Base-by-base conservation (phyloP, 1,140 invertebrate genomes). In the Mercenaria mercenaria region DNA sequence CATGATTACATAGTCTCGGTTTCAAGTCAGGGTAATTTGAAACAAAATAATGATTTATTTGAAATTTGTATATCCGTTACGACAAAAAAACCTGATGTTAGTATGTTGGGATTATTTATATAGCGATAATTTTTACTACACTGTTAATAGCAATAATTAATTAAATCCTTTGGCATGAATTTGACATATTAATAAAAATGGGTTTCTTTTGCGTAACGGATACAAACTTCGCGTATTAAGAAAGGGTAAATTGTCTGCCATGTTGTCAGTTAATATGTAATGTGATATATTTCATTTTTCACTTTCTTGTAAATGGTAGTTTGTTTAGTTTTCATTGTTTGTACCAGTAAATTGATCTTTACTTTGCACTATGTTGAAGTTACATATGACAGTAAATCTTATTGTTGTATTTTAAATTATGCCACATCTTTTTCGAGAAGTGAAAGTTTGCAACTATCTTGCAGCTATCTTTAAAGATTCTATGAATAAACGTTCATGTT, bases 11-110 rank as follows among this genome's bases (percentile, higher is more conserved):
- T 34, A n/a, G 67, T 72, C 82, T 84, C 82, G 82, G 82, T 69
- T 69, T 84, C 61, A 84, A 29, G 29, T 84, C 82, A 84, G 82
- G 82, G 82, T 84, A 84, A 50, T 72, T 83, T 84, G 52, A 82
- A 82, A 64, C 80, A 61, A 39, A 43, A 13, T 34, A 8, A 29
- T 64, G 59, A 64, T 64, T 64, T 10, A 64, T 29, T n/a, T n/a
- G 59, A 29, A 64, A 29, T 64, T 64, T 64, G 59, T 64, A 64
- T 64, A 64, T 64, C 59, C 59, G 59, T 64, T 64, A 64, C 59
- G 20, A 26, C 23, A 29, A 64, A 64, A 29, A 11, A n/a, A 64
- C 29, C 11, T 8, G 3, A 64, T 8, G 26, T 64, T 64, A 29
- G n/a, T 29, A 29, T 64, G 59, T 64, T 64, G 59, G 26, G 59